Base-by-base conservation (phyloP, 1,140 invertebrate genomes). In the Scaptomyza graminum region DNA sequence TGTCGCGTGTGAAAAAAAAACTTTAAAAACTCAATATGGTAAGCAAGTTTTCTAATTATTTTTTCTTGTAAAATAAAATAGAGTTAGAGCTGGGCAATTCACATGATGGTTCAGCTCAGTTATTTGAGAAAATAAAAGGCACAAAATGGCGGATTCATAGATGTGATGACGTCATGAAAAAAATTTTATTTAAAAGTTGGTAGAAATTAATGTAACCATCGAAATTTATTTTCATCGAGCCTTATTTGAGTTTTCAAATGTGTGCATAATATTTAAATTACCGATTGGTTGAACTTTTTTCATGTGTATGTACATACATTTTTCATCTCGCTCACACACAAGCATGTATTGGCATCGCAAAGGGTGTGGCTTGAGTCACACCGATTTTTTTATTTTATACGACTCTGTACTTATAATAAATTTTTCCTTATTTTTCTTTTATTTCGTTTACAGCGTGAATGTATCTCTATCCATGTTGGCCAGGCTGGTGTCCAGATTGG, bases 401-500 rank as follows among this genome's bases (percentile, higher is more conserved):
- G 63, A 41, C 37, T 9, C 15, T 22, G 34, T 13, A 2, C 37
- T 43, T 49, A 52, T 74, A 74, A 64, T 62, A 50, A 39, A 3
- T 62, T 56, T 22, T 8, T 41, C 12, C n/a, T n/a, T n/a, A 0
- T 46, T 41, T 34, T 31, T 22, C 8, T 28, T 22, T 7, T 28
- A 44, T 49, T 54, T 43, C 39, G 7, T n/a, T 49, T 31, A 56
- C 65, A 91, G 93, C 93, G 93, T 92, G 93, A 94, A 92, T 95
- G 95, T 92, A 82, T 82, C 74, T 82, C 79, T 66, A 93, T 96
- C 91, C 95, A 96, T 79, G 94, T 95, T 89, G 95, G 95, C 65
- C 95, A 96, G 92, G 95, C 95, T 87, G 95, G 95, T 88, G 94
- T 95, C 82, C 95, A 95, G 92, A 96, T 96, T 85, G 95, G 95